Conservation (phyloP, 2,888 invertebrate species). For the Branchellion lobata region DNA sequence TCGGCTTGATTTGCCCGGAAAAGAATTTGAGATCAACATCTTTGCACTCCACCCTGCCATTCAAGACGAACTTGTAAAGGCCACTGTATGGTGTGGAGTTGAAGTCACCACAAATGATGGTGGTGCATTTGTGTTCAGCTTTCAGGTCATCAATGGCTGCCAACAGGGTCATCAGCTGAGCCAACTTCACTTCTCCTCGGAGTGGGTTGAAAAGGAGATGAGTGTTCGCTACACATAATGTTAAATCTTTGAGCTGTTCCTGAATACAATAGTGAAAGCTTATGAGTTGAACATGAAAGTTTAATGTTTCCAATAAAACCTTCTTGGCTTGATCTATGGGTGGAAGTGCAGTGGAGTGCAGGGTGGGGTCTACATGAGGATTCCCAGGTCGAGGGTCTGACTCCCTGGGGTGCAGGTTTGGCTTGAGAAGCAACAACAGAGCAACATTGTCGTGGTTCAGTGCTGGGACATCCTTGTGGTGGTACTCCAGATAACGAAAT, state of each 20-base stretch:
- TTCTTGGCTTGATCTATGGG: neutral
- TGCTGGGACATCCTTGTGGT: conserved; percentile 66
- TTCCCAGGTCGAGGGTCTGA: neutral
- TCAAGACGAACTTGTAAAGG: conserved; percentile 72
- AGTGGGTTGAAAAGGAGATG: conserved; percentile 89
- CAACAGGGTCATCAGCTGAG: conserved; percentile 80
- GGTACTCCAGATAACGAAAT: conserved; percentile 73
- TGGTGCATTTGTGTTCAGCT: conserved; percentile 68
- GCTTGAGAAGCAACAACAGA: conserved; percentile 72
- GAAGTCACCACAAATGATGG: conserved; percentile 88
- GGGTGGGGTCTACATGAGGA: neutral
- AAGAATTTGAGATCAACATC: conserved; percentile 56
- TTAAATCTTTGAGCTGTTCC: conserved; percentile 1
- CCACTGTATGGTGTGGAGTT: conserved; percentile 78
- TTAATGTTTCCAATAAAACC: neutral
- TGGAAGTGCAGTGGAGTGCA: neutral
- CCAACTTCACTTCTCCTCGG: conserved; percentile 83
- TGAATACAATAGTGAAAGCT: neutral
- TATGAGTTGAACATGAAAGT: neutral
- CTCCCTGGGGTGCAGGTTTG: neutral
- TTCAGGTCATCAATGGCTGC: conserved; percentile 72
- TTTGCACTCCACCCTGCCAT: conserved; percentile 67
- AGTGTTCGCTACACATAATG: conserved; percentile 69
- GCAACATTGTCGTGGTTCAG: conserved; percentile 86
- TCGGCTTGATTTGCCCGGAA: conserved; percentile 59